phyloP scores from a whole-genome alignment of 2,888 invertebrate species.

The Rhodophaea formosa region DNA sequence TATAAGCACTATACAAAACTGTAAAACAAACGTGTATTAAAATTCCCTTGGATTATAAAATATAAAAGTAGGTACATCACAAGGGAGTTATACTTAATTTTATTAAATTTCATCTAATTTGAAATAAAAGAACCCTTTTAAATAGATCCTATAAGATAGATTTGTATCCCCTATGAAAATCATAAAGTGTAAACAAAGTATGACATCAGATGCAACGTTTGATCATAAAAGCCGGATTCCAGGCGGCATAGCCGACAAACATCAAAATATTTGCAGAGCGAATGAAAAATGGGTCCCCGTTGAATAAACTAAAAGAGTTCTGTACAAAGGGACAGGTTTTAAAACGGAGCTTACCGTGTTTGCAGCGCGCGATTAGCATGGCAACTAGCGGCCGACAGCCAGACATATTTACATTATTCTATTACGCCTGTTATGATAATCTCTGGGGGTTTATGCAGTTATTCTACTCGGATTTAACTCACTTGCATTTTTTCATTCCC shows the following conservation, averaged over 20 bases:
- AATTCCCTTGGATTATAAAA: too few species aligned
- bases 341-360: slow-evolving; percentile 63
- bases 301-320: slow-evolving; percentile 56
- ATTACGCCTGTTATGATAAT: slow-evolving; percentile 73
- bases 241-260: slow-evolving; percentile 51
- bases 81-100: too few species aligned
- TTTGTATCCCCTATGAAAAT: slow-evolving; percentile 23
- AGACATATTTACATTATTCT: slow-evolving; percentile 70
- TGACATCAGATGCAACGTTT: slow-evolving; percentile 45
- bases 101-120: too few species aligned
- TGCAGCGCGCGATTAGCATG: slow-evolving; percentile 64
- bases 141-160: too few species aligned
- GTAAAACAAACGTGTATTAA: too few species aligned
- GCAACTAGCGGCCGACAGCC: slow-evolving; percentile 58
- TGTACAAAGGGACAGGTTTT: slow-evolving; percentile 64
- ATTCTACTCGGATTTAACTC: slow-evolving; percentile 61
- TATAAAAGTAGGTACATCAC: too few species aligned
- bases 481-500: slow-evolving; percentile 42
- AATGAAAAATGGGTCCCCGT: slow-evolving; percentile 65
- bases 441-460: slow-evolving; percentile 63
- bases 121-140: too few species aligned
- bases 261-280: slow-evolving; percentile 75
- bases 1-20: too few species aligned
- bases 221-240: slow-evolving; percentile 47
- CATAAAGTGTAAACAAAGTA: slow-evolving; percentile 35